phyloP scores from a whole-genome alignment of 2,797 vertebrate genomes.

The Sebastes elongatus region DNA sequence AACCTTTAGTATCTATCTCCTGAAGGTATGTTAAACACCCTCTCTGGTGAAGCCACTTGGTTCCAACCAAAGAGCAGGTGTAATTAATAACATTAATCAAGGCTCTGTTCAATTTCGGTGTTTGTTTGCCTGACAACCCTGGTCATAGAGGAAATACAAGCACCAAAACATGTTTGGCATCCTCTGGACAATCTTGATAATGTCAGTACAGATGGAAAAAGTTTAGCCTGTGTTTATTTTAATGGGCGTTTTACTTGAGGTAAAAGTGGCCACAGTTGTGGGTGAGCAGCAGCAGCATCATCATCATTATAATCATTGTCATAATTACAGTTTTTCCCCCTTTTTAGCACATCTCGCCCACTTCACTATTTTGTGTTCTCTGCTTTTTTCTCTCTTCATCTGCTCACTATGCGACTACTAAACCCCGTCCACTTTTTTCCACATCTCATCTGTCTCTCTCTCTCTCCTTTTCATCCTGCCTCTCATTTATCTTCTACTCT shows the following conservation, averaged over 20 bases:
- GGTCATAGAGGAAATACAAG: not conserved
- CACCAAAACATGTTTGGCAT: not conserved
- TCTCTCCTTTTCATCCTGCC: constrained; percentile 46
- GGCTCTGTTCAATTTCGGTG: not conserved
- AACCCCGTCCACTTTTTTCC: constrained; percentile 25
- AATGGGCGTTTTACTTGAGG: not conserved
- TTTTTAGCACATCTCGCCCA: not conserved
- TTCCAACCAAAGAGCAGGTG: not conserved
- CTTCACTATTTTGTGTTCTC: constrained; percentile 7
- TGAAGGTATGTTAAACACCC: too few species aligned
- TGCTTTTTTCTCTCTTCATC: not conserved
- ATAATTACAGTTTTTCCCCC: not conserved
- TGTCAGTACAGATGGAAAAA: constrained; percentile 1
- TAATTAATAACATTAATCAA: not conserved
- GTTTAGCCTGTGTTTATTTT: not conserved
- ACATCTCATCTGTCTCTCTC: constrained; percentile 48
- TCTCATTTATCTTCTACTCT: constrained; percentile 57
- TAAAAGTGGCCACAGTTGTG: not conserved
- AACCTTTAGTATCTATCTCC: too few species aligned
- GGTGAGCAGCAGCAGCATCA: not conserved
- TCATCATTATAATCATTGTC: constrained; percentile 19
- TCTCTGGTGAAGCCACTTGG: not conserved
- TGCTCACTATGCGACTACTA: constrained; percentile 19
- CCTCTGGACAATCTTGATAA: not conserved
- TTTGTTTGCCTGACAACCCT: not conserved